These are phyloP conservation scores for Bothrops jararaca DNA, from an alignment of 2,113 vertebrate species.

Conservation along the genomic window DNA sequence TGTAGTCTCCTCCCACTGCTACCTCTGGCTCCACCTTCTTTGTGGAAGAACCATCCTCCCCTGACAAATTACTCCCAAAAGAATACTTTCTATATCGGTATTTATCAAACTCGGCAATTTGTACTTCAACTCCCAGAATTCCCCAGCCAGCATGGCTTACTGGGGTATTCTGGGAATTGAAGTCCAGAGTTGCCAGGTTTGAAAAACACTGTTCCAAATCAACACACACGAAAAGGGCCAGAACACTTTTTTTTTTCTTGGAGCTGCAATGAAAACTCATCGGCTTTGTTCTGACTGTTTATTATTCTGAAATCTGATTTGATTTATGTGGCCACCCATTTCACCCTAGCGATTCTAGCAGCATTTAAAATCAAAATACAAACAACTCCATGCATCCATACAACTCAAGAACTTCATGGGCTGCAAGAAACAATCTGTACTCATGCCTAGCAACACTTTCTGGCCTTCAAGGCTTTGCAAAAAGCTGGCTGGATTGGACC, in stretches of 20 bases:
- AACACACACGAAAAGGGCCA: background rate
- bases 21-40: background rate
- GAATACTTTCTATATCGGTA: background rate
- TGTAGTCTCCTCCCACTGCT: background rate
- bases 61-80: background rate
- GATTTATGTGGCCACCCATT: background rate
- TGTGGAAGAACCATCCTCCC: background rate
- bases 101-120: background rate
- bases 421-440: background rate
- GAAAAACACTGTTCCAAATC: background rate
- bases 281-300: background rate
- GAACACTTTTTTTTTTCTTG: background rate
- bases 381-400: background rate
- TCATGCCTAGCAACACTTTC: background rate
- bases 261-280: background rate
- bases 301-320: background rate
- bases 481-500: background rate
- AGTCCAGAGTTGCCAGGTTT: background rate
- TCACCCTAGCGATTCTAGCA: background rate
- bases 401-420: background rate
- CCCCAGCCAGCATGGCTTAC: background rate
- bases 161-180: background rate
- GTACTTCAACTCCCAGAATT: background rate
- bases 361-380: background rate
- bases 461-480: background rate